A percentile compares a stretch with the other conserved stretches of the same genome.
Evolutionary conservation across 1,140 invertebrate species (phyloP).

Genomic region (Heliconius eleuchia): DNA sequence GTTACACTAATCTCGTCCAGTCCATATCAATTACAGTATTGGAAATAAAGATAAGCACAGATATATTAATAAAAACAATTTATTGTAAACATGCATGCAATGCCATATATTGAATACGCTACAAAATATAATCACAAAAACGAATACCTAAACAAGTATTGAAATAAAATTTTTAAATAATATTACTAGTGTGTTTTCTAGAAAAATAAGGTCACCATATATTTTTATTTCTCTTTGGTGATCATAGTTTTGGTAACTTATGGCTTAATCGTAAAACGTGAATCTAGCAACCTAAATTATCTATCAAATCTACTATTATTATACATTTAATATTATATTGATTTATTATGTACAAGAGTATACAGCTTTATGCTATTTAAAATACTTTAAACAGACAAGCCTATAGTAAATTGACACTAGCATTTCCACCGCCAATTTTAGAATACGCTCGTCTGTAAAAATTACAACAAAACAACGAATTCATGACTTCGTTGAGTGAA

Average conservation of each 20-base stretch:
- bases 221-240: constrained; percentile 23
- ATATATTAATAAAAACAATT: constrained; percentile 37
- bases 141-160: constrained; percentile 6
- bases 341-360: constrained; percentile 24
- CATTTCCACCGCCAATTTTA: constrained; percentile 71
- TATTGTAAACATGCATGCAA: constrained; percentile 44
- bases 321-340: constrained; percentile 23
- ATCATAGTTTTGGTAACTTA: constrained; percentile 34
- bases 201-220: constrained; percentile 1
- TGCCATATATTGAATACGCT: constrained; percentile 7
- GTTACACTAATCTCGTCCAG: not conserved
- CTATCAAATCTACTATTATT: constrained; percentile 10
- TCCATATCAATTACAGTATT: constrained; percentile 1
- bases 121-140: constrained; percentile 10
- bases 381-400: constrained; percentile 15
- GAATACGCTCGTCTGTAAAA: constrained; percentile 73
- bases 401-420: constrained; percentile 61
- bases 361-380: not conserved
- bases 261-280: not conserved
- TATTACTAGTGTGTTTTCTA: not conserved
- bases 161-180: not conserved
- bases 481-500: constrained; percentile 76
- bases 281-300: not conserved
- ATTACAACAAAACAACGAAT: constrained; percentile 76
- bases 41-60: constrained; percentile 31